Evolutionary conservation across 1,140 invertebrate genomes (phyloP).

Genomic region (Drosophila obscura): DNA sequence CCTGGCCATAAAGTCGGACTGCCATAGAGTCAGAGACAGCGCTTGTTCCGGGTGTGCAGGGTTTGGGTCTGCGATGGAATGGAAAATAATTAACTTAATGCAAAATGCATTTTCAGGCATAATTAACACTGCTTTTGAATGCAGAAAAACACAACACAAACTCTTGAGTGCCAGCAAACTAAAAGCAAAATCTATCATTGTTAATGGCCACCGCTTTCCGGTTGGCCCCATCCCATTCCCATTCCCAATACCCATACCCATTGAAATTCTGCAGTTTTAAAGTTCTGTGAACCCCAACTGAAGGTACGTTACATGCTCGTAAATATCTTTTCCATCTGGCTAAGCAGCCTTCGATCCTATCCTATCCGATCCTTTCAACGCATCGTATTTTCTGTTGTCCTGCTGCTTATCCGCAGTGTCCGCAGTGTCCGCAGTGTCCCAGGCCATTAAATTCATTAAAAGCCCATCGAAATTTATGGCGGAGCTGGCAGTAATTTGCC

Average conservation of each 20-base stretch:
- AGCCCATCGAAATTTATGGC: constrained; percentile 67
- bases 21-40: constrained; percentile 16
- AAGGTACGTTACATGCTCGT: not conserved
- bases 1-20: constrained; percentile 61
- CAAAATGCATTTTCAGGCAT: constrained; percentile 75
- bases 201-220: constrained; percentile 16
- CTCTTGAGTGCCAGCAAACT: constrained; percentile 8
- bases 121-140: constrained; percentile 59
- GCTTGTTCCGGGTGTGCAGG: constrained; percentile 24
- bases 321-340: constrained; percentile 29
- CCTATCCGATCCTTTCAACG: constrained; percentile 43
- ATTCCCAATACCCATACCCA: not conserved
- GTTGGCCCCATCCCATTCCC: not conserved
- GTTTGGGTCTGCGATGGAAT: constrained; percentile 31
- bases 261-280: not conserved
- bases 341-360: constrained; percentile 34
- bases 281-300: no score
- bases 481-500: constrained; percentile 57
- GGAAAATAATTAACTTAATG: constrained; percentile 80
- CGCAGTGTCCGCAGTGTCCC: constrained; percentile 35
- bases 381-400: not conserved
- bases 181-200: constrained; percentile 47
- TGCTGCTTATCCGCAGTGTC: constrained; percentile 1
- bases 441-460: constrained; percentile 78
- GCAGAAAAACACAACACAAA: constrained; percentile 4